Percentiles rank a stretch among this genome's conserved stretches.
Evolutionary conservation across 1,140 invertebrate species (phyloP).

Genomic region (Trinorchestia longiramus): DNA sequence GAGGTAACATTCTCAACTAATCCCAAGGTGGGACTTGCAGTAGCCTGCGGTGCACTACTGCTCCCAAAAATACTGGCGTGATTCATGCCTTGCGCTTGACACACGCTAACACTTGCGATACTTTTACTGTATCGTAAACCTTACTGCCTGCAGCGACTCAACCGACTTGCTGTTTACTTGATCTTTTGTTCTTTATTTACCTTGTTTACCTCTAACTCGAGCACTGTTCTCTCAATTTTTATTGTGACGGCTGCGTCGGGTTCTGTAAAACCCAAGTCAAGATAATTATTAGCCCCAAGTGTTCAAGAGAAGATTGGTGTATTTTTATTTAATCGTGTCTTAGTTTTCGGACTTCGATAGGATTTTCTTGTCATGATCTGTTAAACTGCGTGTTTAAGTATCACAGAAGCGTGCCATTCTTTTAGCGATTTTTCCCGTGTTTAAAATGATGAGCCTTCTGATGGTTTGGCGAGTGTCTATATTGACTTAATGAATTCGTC

Average conservation of each 20-base stretch:
- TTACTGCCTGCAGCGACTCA: not conserved
- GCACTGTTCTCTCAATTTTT: not conserved
- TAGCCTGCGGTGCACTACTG: not conserved
- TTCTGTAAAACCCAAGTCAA: not conserved
- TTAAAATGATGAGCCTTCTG: no score
- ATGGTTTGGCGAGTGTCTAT: no score
- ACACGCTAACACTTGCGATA: not conserved
- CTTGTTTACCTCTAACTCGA: not conserved
- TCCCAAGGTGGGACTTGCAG: not conserved
- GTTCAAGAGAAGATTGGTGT: not conserved
- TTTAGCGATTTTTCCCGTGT: no score
- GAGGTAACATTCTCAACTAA: not conserved
- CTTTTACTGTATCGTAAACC: not conserved
- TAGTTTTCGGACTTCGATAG: no score
- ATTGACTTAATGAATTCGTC: no score
- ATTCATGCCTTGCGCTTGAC: not conserved
- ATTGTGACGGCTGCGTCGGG: not conserved
- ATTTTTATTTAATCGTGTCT: not conserved
- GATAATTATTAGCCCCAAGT: not conserved
- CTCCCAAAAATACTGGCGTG: not conserved
- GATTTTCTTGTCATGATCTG: no score
- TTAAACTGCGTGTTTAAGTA: no score
- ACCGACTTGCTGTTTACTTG: not conserved
- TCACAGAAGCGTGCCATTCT: no score
- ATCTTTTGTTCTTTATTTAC: not conserved